Percentiles rank a stretch among this genome's conserved stretches.
These are phyloP conservation scores for Neoniphon sammara DNA, from an alignment of 2,797 vertebrate species.

Conservation along the genomic window DNA sequence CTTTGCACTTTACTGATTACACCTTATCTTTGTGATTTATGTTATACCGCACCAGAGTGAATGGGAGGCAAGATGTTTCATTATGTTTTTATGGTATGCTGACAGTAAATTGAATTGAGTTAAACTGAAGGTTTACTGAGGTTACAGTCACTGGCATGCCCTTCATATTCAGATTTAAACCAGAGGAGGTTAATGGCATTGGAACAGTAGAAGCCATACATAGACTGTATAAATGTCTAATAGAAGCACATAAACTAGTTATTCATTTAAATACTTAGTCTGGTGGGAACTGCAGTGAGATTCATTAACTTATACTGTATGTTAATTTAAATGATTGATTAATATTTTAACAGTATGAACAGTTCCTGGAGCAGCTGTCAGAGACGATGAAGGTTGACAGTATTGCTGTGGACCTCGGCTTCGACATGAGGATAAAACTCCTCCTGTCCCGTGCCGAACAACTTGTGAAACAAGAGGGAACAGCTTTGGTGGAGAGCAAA, in stretches of 20 bases:
- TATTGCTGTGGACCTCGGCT: conserved; percentile 87
- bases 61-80: too few species aligned
- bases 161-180: neutral
- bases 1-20: too few species aligned
- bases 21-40: too few species aligned
- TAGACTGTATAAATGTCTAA: neutral
- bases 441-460: conserved; percentile 88
- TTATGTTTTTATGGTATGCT: too few species aligned
- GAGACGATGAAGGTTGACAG: conserved; percentile 87
- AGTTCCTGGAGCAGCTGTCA: conserved; percentile 89
- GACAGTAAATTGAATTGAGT: too few species aligned
- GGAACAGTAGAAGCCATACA: too few species aligned
- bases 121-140: too few species aligned
- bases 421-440: conserved; percentile 87
- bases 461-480: conserved; percentile 86
- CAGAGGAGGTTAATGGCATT: neutral
- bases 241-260: neutral
- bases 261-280: neutral
- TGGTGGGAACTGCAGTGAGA: neutral
- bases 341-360: conserved; percentile 83
- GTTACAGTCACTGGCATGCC: neutral
- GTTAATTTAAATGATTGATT: neutral
- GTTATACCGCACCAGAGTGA: too few species aligned
- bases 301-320: too few species aligned
- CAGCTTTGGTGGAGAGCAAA: conserved; percentile 87